Evolutionary conservation across 2,888 invertebrate genomes (phyloP), one percentile per base, ranked within the genome.

Genomic region (Malachius bipustulatus): DNA sequence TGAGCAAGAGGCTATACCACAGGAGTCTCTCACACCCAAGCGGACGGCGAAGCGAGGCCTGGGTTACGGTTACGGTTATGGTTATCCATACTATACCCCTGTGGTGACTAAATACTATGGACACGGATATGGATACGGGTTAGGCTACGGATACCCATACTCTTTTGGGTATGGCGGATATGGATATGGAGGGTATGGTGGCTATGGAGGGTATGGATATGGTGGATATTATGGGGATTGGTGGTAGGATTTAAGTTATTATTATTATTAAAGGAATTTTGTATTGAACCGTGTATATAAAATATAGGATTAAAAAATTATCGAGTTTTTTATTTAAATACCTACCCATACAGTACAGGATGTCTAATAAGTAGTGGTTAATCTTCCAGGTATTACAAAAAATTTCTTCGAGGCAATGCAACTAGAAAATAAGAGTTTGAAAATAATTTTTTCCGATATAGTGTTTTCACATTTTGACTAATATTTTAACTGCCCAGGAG

Each of bases 41-140:
- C 51, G 47, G 38, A 50, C 50, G 11, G 44, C 51, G 6, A 58
- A 58, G 45, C 45, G 59, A 27, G 56, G 57, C 3, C 36, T 52
- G n/a, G 51, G 50, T 12, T 36, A 41, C 32, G 43, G 45, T 9
- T 48, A 47, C 35, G 48, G 48, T 8, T 37, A 37, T 34, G 34
- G 35, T 36, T 13, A 31, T 11, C 26, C 26, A 36, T 14, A 36
- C 16, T 40, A 36, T 8, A 44, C 39, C 27, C 43, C 44, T 4
- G 41, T 30, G 33, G 35, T 40, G 4, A 26, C 38, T 15, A 41
- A 43, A 28, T 38, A 39, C 28, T 12, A 37, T 12, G 42, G 42
- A 36, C 35, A 38, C 15, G 43, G 41, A 2, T 42, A 42, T 29
- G 34, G 36, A 15, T 39, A 39, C 3, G 40, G 27, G 4, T n/a